Conservation (phyloP, 2,888 invertebrate genomes). For the Luperina nickerlii region DNA sequence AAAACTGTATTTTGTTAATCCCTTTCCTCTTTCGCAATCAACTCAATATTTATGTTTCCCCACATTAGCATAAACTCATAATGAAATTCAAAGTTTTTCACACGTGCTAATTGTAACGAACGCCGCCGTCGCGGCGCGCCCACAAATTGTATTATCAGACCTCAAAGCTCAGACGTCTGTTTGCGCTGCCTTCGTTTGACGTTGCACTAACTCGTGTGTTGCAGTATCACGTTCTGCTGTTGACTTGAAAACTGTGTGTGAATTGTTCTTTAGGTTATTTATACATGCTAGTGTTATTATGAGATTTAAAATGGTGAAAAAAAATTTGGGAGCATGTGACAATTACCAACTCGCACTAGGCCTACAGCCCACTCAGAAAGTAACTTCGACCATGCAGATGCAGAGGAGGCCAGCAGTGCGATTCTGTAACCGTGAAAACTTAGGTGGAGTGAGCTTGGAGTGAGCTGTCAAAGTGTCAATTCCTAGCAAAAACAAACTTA, state of each 20-base stretch:
- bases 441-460: too few species aligned
- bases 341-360: background rate
- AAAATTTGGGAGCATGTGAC: background rate
- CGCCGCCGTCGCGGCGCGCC: conserved; percentile 54
- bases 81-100: conserved; percentile 60
- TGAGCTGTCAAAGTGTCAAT: too few species aligned
- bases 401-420: too few species aligned
- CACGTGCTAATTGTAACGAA: conserved; percentile 61
- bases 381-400: too few species aligned
- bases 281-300: background rate
- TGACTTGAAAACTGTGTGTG: conserved; percentile 24
- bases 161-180: conserved; percentile 81
- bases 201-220: conserved; percentile 41
- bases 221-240: conserved; percentile 39
- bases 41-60: conserved; percentile 40
- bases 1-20: conserved; percentile 11
- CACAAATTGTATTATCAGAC: conserved; percentile 77
- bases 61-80: conserved; percentile 50
- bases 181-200: conserved; percentile 62
- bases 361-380: too few species aligned
- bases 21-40: conserved; percentile 37
- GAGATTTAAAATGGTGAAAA: background rate
- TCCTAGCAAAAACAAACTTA: too few species aligned
- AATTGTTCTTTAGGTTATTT: conserved; percentile 28
- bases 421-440: too few species aligned